Conservation (phyloP, 2,113 vertebrate species). For the Loxodonta africana region DNA sequence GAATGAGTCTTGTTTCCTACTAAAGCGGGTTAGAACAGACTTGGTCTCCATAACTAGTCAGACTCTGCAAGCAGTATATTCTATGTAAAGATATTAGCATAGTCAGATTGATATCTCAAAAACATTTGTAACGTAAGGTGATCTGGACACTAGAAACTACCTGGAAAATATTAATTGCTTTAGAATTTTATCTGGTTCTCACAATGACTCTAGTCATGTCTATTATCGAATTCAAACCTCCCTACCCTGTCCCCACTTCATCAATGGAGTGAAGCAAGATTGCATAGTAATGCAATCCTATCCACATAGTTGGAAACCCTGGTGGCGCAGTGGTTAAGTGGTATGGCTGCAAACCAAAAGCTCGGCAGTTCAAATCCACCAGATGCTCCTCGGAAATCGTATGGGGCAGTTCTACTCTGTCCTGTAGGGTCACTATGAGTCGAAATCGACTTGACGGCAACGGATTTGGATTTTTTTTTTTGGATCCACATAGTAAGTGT, state of each 20-base stretch:
- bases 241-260: not conserved
- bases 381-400: no score
- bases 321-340: no score
- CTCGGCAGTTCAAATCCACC: no score
- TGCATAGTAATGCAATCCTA: not conserved
- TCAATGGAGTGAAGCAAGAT: not conserved
- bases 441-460: no score
- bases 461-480: no score
- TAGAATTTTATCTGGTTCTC: constrained; percentile 40
- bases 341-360: no score
- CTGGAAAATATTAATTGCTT: constrained; percentile 16
- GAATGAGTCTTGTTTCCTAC: constrained; percentile 53
- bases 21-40: constrained; percentile 21
- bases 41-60: constrained; percentile 46
- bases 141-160: not conserved
- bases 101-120: not conserved
- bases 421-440: no score
- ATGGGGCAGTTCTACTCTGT: no score
- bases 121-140: constrained; percentile 7
- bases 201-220: not conserved
- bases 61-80: not conserved
- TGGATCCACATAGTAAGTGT: no score
- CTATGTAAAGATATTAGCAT: constrained; percentile 21
- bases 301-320: not conserved
- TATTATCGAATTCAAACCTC: not conserved